Evolutionary conservation across 2,888 invertebrate genomes (phyloP).

Genomic region (Cyclophora punctaria): DNA sequence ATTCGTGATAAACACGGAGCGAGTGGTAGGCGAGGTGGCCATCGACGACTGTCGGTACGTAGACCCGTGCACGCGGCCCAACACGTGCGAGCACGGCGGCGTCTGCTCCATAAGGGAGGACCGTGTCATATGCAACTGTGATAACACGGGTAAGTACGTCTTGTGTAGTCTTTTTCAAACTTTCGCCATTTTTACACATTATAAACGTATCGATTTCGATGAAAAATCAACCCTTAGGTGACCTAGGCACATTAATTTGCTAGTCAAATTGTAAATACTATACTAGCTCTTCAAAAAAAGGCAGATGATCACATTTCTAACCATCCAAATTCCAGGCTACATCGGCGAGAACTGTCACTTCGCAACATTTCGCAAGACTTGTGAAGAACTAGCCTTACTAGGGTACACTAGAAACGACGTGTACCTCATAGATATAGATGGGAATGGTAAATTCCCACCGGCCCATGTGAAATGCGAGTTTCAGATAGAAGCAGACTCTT

Average conservation of each 20-base stretch:
- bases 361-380: conserved; percentile 91
- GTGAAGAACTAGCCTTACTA: conserved; percentile 91
- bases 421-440: conserved; percentile 94
- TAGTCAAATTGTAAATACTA: no score
- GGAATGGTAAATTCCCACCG: conserved; percentile 93
- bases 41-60: conserved; percentile 92
- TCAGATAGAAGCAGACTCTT: conserved; percentile 89
- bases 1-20: conserved; percentile 85
- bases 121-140: conserved; percentile 91
- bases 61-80: conserved; percentile 90
- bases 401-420: conserved; percentile 93
- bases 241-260: no score
- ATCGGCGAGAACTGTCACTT: conserved; percentile 96
- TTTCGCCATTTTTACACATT: no score
- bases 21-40: conserved; percentile 91
- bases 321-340: conserved; percentile 72
- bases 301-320: no score
- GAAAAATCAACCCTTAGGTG: no score
- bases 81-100: conserved; percentile 94
- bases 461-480: conserved; percentile 95
- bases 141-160: conserved; percentile 78
- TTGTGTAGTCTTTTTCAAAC: no score
- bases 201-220: no score
- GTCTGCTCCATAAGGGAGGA: conserved; percentile 93
- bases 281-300: no score